Evolutionary conservation across 2,888 invertebrate species (phyloP).

Genomic region (Laspeyria flexula): DNA sequence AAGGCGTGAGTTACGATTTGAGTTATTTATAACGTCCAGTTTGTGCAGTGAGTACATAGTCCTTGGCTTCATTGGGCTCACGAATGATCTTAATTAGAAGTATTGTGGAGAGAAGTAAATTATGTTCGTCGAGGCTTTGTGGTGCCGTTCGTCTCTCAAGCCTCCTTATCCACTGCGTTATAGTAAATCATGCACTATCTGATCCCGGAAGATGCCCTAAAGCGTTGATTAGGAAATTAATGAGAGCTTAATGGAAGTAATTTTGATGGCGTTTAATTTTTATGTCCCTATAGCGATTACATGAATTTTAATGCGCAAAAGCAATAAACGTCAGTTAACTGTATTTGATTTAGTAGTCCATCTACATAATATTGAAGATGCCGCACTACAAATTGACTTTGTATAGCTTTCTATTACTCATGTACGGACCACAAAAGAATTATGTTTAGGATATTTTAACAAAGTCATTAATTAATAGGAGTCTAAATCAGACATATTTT

Average conservation of each 20-base stretch:
- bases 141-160: slow-evolving; percentile 45
- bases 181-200: slow-evolving; percentile 76
- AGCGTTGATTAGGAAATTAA: slow-evolving; percentile 81
- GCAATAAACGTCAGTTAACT: slow-evolving; percentile 70
- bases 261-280: slow-evolving; percentile 74
- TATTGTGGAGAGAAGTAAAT: slow-evolving; percentile 79
- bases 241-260: slow-evolving; percentile 79
- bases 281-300: slow-evolving; percentile 69
- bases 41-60: slow-evolving; percentile 74
- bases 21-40: slow-evolving; percentile 83
- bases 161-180: slow-evolving; percentile 41
- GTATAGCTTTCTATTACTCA: slow-evolving; percentile 59
- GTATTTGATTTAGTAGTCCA: slow-evolving; percentile 66
- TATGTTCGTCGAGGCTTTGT: slow-evolving; percentile 68
- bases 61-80: slow-evolving; percentile 72
- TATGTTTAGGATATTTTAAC: too few species aligned
- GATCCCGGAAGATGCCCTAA: slow-evolving; percentile 63
- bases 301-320: slow-evolving; percentile 77
- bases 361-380: slow-evolving; percentile 60
- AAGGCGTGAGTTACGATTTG: slow-evolving; percentile 77
- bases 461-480: too few species aligned
- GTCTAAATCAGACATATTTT: too few species aligned
- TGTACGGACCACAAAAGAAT: slow-evolving; percentile 15
- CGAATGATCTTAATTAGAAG: slow-evolving; percentile 85
- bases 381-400: slow-evolving; percentile 64